Percentiles rank a stretch among this genome's conserved stretches.
These are phyloP conservation scores for Coregonus clupeaformis DNA, from an alignment of 2,113 vertebrate genomes.

Conservation along the genomic window DNA sequence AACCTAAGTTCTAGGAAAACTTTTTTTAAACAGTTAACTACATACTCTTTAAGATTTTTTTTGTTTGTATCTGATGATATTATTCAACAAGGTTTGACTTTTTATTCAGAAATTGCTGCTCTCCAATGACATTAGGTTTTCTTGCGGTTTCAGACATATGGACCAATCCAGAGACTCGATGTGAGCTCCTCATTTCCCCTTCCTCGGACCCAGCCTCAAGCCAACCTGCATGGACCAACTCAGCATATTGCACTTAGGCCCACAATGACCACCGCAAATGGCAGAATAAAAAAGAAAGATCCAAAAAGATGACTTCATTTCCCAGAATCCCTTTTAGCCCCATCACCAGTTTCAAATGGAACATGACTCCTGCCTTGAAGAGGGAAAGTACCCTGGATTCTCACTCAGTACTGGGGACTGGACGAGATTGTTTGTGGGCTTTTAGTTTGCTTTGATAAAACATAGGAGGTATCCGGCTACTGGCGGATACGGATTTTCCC, in stretches of 20 bases:
- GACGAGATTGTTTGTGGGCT: not conserved
- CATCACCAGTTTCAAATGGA: not conserved
- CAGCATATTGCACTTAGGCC: not conserved
- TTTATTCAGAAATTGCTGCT: not conserved
- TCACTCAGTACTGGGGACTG: not conserved
- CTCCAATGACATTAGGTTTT: not conserved
- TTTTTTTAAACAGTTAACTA: not conserved
- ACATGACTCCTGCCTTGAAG: not conserved
- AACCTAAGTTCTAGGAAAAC: not conserved
- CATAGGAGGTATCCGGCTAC: not conserved
- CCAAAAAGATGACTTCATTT: not conserved
- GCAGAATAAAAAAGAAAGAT: not conserved
- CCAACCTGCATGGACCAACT: conserved; percentile 1
- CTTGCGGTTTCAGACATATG: conserved; percentile 1
- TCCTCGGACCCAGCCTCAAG: not conserved
- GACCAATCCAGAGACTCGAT: not conserved
- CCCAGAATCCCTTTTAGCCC: conserved; percentile 7
- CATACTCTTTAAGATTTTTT: too few species aligned
- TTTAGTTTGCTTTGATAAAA: not conserved
- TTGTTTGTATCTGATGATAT: not conserved
- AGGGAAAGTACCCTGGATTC: not conserved
- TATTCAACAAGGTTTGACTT: not conserved
- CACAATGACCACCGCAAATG: not conserved
- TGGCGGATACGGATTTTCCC: not conserved
- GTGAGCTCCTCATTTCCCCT: too few species aligned